These are phyloP conservation scores for Rhadina sibilatrix DNA, from an alignment of 2,113 vertebrate genomes.

Conservation along the genomic window DNA sequence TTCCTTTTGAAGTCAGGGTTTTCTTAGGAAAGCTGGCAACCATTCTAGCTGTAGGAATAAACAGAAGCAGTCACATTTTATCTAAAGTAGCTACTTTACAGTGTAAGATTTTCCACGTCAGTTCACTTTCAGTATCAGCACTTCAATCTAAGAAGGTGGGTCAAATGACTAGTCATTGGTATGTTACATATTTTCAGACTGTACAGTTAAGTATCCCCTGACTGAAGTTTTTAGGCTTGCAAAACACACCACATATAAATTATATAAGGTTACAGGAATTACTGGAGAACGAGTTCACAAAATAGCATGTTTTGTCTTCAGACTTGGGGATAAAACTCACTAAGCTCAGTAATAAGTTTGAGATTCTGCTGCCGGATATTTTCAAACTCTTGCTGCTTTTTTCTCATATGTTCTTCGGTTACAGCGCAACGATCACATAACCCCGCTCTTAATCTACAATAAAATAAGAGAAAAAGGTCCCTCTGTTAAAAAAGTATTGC, in stretches of 20 bases:
- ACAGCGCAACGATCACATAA: conserved; percentile 87
- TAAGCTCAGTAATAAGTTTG: conserved; percentile 82
- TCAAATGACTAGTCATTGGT: not conserved
- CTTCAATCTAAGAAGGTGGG: not conserved
- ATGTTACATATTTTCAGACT: not conserved
- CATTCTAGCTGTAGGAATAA: not conserved
- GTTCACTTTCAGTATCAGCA: not conserved
- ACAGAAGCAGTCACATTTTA: conserved; percentile 7
- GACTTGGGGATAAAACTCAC: conserved; percentile 76
- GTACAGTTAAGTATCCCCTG: not conserved
- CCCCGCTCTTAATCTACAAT: conserved; percentile 80
- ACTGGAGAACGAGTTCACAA: not conserved
- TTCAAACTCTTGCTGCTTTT: conserved; percentile 82
- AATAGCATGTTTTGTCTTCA: not conserved
- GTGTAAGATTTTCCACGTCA: not conserved
- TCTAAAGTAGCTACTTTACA: not conserved
- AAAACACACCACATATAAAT: not conserved
- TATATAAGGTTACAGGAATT: not conserved
- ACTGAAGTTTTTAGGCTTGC: not conserved
- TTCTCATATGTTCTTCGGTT: conserved; percentile 86
- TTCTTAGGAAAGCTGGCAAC: not conserved
- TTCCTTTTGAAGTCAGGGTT: not conserved
- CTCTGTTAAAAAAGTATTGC: not conserved
- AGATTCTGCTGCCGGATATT: conserved; percentile 85
- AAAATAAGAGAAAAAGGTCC: not conserved